Percentiles rank a stretch among this genome's conserved stretches.
Conservation (phyloP, 2,888 invertebrate species). For the Leucophora obtusa region DNA sequence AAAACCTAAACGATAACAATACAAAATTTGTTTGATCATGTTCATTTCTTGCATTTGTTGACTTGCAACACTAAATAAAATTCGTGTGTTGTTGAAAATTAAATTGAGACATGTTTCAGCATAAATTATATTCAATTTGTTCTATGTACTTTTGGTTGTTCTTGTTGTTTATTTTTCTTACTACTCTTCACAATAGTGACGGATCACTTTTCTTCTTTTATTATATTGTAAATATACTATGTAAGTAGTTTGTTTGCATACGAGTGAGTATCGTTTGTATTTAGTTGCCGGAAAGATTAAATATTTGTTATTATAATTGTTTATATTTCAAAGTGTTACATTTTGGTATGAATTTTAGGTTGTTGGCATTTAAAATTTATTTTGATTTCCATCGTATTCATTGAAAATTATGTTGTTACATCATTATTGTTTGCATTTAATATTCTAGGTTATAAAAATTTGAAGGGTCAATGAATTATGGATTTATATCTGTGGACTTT, state of each 20-base stretch:
- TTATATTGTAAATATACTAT: not conserved
- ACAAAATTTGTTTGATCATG: constrained; percentile 34
- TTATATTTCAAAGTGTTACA: constrained; percentile 8
- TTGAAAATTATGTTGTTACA: constrained; percentile 10
- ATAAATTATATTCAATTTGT: constrained; percentile 72
- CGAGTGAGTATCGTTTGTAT: constrained; percentile 14
- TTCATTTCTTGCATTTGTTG: constrained; percentile 25
- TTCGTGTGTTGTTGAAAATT: constrained; percentile 59
- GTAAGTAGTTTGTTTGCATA: constrained; percentile 12
- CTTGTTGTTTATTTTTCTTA: constrained; percentile 32
- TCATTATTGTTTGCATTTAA: constrained; percentile 1
- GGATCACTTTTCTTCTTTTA: constrained; percentile 19
- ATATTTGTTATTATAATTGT: constrained; percentile 29
- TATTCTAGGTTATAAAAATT: not conserved
- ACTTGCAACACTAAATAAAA: constrained; percentile 34
- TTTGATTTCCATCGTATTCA: not conserved
- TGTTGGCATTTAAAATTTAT: constrained; percentile 16
- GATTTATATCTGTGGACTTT: no score
- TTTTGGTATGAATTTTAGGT: constrained; percentile 5
- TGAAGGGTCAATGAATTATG: constrained; percentile 24
- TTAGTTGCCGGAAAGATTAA: constrained; percentile 55
- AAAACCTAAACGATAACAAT: constrained; percentile 1
- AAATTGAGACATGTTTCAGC: constrained; percentile 70
- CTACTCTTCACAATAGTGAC: constrained; percentile 1
- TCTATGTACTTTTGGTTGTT: constrained; percentile 15